Evolutionary conservation across 2,888 invertebrate genomes (phyloP).

Genomic region (Tenthredo livida): DNA sequence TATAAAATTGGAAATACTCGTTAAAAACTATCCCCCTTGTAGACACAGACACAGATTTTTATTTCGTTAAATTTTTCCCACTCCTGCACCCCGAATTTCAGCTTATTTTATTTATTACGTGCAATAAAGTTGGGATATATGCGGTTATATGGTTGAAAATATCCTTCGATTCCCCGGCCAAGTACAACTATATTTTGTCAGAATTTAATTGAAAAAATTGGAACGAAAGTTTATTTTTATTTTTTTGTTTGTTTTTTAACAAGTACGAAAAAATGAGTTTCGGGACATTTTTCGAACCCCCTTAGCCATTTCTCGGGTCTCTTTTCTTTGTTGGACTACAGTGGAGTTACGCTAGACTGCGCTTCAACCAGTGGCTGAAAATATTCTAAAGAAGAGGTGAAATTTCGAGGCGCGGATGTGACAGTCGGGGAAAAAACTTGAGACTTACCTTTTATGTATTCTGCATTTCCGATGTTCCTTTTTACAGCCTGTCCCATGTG

Average conservation of each 20-base stretch:
- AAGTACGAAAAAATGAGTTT: neutral
- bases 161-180: neutral
- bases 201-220: no score
- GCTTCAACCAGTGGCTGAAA: neutral
- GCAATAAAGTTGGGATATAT: neutral
- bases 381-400: slow-evolving; percentile 14
- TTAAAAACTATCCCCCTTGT: slow-evolving; percentile 8
- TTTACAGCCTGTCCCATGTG: neutral
- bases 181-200: neutral
- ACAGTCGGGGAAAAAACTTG: neutral
- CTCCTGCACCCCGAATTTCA: neutral
- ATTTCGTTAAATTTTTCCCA: neutral
- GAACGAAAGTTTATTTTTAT: no score
- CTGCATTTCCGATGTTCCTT: slow-evolving; percentile 10
- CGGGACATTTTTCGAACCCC: neutral
- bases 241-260: no score
- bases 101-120: neutral
- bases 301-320: neutral
- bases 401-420: slow-evolving; percentile 19
- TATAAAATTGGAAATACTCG: slow-evolving; percentile 17
- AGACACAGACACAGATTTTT: neutral
- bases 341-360: slow-evolving; percentile 12
- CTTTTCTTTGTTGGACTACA: neutral
- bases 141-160: neutral
- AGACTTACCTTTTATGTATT: slow-evolving; percentile 15